Evolutionary conservation across 53 echinoderm and acorn worm genomes (phyloP).

Genomic region (Echinarachnius parma): DNA sequence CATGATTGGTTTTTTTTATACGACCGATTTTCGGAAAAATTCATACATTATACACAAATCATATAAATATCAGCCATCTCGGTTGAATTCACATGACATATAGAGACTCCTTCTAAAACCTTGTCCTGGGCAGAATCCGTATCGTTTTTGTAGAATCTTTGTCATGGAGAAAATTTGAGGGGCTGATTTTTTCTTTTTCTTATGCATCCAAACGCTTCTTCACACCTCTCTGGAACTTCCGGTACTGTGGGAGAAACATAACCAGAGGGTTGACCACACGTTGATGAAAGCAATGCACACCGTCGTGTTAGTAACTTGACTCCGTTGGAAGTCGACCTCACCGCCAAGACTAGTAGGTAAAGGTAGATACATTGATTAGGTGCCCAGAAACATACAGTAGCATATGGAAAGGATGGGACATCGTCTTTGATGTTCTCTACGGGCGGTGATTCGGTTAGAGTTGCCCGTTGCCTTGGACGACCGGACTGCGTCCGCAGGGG

Average conservation of each 20-base stretch:
- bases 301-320: conserved; percentile 26
- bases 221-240: conserved; percentile 52
- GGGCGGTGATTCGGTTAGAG: conserved; percentile 1
- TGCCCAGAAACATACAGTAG: conserved; percentile 41
- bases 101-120: too few species aligned
- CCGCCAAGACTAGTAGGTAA: conserved; percentile 46
- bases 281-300: conserved; percentile 46
- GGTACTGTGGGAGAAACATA: conserved; percentile 55
- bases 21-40: too few species aligned
- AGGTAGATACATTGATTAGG: conserved; percentile 47
- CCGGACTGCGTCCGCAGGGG: conserved; percentile 22
- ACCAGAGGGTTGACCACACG: conserved; percentile 58
- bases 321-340: conserved; percentile 1
- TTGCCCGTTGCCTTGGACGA: background rate
- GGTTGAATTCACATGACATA: too few species aligned
- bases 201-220: conserved; percentile 23
- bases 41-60: too few species aligned
- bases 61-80: too few species aligned
- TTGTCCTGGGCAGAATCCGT: too few species aligned
- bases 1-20: too few species aligned
- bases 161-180: too few species aligned
- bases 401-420: conserved; percentile 37
- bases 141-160: too few species aligned
- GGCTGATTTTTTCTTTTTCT: too few species aligned
- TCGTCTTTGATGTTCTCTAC: conserved; percentile 46